phyloP scores from a whole-genome alignment of 2,113 vertebrate genomes.

The Percina caprodes region DNA sequence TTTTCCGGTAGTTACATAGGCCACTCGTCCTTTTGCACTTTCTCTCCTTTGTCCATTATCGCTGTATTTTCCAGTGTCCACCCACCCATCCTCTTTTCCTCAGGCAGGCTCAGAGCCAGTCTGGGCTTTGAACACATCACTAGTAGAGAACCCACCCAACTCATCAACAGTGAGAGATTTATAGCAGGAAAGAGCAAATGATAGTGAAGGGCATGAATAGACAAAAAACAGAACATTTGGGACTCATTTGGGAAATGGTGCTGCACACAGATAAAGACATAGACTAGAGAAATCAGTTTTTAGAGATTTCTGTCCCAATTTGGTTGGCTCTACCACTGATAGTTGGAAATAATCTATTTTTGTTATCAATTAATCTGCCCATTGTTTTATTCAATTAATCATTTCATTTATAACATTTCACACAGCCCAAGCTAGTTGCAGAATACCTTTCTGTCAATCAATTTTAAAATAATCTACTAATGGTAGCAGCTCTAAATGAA shows the following conservation, averaged over 20 bases:
- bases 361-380: not conserved
- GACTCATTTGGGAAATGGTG: constrained; percentile 60
- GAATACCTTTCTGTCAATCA: not conserved
- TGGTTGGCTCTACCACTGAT: not conserved
- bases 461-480: not conserved
- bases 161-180: constrained; percentile 66
- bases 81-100: constrained; percentile 80
- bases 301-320: not conserved
- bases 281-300: constrained; percentile 2
- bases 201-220: constrained; percentile 51
- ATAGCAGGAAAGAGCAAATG: constrained; percentile 71
- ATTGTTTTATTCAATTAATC: not conserved
- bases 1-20: constrained; percentile 53
- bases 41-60: constrained; percentile 67
- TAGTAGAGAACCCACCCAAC: constrained; percentile 42
- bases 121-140: constrained; percentile 57
- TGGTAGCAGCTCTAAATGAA: not conserved
- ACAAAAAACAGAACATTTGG: constrained; percentile 56
- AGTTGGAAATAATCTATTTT: not conserved
- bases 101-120: constrained; percentile 37
- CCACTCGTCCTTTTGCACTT: constrained; percentile 47
- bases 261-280: constrained; percentile 41
- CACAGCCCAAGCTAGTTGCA: not conserved
- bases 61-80: constrained; percentile 66
- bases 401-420: not conserved